Conservation (phyloP, 2,113 vertebrate species). For the Halichoerus grypus region DNA sequence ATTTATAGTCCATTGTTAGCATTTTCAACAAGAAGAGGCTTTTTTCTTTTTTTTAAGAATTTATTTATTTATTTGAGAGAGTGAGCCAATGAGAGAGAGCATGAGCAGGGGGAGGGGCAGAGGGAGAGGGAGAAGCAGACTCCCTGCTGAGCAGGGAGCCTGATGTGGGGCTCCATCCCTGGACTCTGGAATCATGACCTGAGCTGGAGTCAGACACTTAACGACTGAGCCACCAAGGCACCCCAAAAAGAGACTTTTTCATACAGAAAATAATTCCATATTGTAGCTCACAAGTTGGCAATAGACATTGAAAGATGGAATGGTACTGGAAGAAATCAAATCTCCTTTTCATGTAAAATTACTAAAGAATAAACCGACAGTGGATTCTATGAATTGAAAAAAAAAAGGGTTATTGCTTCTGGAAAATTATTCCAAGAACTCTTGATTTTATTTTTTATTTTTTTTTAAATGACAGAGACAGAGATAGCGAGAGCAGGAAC, state of each 20-base stretch:
- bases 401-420: conserved; percentile 51
- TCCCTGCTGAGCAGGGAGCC: too few relatives aligned
- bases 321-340: background rate
- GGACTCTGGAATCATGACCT: too few relatives aligned
- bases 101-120: background rate
- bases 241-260: background rate
- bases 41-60: background rate
- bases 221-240: too few relatives aligned
- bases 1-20: background rate
- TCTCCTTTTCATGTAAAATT: background rate
- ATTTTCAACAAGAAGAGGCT: conserved; percentile 1
- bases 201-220: too few relatives aligned
- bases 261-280: background rate
- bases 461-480: too few relatives aligned
- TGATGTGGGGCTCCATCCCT: too few relatives aligned
- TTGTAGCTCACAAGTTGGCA: background rate
- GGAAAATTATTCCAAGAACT: conserved; percentile 52
- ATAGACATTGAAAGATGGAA: background rate
- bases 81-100: background rate
- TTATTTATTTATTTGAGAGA: background rate
- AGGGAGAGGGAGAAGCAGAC: too few relatives aligned
- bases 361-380: background rate
- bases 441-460: background rate
- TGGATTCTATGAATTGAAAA: conserved; percentile 36
- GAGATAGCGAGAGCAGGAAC: too few relatives aligned